phyloP scores from a whole-genome alignment of 2,888 invertebrate genomes.

The Thumatha senex region DNA sequence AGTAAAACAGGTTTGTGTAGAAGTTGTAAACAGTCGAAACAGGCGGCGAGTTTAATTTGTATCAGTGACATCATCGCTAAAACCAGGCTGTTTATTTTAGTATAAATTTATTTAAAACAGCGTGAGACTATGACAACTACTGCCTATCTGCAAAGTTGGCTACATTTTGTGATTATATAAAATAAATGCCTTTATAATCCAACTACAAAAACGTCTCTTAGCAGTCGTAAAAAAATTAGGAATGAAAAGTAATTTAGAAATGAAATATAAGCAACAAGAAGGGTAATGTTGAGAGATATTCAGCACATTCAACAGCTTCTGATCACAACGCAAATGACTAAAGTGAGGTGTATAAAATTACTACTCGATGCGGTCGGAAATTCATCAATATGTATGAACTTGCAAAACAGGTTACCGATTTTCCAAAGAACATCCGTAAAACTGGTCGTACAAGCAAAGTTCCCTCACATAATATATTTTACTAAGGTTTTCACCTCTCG shows the following conservation, averaged over 20 bases:
- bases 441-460: constrained; percentile 40
- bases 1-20: constrained; percentile 47
- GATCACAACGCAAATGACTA: neutral
- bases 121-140: constrained; percentile 22
- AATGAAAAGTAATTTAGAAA: neutral
- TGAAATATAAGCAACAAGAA: too few relatives aligned
- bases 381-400: constrained; percentile 37
- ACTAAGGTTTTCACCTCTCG: constrained; percentile 36
- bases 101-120: constrained; percentile 7
- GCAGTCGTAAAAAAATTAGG: too few relatives aligned
- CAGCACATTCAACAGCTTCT: neutral
- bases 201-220: too few relatives aligned
- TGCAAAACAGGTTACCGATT: constrained; percentile 46
- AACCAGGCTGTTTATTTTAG: constrained; percentile 26
- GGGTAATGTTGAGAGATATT: neutral
- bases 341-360: neutral
- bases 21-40: constrained; percentile 35
- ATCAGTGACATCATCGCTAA: constrained; percentile 55
- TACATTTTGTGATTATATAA: too few relatives aligned
- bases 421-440: constrained; percentile 41
- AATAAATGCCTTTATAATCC: too few relatives aligned
- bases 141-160: constrained; percentile 29
- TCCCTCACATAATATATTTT: constrained; percentile 30
- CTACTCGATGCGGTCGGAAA: constrained; percentile 14
- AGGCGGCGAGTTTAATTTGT: constrained; percentile 27